Base-by-base conservation (phyloP, 1,140 invertebrate species). In the Brachionus calyciflorus region DNA sequence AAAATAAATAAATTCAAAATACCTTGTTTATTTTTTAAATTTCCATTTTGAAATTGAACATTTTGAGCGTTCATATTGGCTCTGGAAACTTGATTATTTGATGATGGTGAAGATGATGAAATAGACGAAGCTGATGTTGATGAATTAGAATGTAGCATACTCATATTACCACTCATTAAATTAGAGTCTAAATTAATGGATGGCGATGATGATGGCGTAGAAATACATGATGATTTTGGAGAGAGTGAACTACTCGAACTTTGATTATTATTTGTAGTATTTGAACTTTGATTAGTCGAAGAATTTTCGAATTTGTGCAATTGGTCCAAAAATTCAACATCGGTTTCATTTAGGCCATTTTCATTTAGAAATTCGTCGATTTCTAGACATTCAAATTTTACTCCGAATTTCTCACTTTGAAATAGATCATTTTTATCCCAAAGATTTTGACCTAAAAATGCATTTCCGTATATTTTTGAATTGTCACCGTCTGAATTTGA, bases 301-400 rank as follows among this genome's bases (percentile, higher is more conserved):
- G n/a, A n/a, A 24, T 55, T 55, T 37, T 55, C 51, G 24, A 24
- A 55, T 26, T 51, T 49, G 37, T 73, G 69, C 19, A 73, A 21
- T 24, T 73, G 46, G 41, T 55, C 69, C 17, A 73, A 41, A 73
- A 73, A 76, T 46, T 76, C 51, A 24, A 57, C 37, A 46, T 76
- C 73, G 26, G 30, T 57, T 55, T 55, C 49, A 48, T 60, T 57
- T 44, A 76, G 37, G 17, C 91, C 92, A 85, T 94, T 95, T 85
- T 95, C 93, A 79, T 91, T 92, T 79, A 96, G 89, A 86, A 96
- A 96, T 86, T 95, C 93, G 86, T 96, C 93, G 86, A 96, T 87
- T 87, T 96, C 93, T 87, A 95, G 92, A 85, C 94, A 95, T 90
- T 93, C 88, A 81, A 91, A 91, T 89, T 95, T 95, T 3, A 55